These are phyloP conservation scores for Drosophila sucinea DNA, from an alignment of 1,140 invertebrate genomes.

Conservation along the genomic window DNA sequence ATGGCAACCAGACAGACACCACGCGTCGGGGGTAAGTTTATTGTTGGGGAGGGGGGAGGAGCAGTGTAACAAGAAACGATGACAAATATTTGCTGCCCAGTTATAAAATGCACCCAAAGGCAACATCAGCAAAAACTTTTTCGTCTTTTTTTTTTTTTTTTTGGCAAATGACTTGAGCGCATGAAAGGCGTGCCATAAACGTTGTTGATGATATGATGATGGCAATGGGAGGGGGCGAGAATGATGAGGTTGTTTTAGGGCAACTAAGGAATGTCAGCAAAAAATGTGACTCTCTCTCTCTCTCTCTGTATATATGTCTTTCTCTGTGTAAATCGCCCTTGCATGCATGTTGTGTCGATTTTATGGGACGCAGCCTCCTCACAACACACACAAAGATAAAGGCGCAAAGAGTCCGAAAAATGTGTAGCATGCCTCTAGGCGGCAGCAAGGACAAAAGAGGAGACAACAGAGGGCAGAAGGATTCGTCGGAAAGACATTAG, in stretches of 20 bases:
- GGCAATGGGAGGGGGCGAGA: neutral
- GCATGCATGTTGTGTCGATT: slow-evolving; percentile 53
- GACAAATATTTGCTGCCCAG: slow-evolving; percentile 75
- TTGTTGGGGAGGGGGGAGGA: neutral
- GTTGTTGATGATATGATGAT: slow-evolving; percentile 48
- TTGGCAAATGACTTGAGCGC: slow-evolving; percentile 66
- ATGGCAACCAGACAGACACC: slow-evolving; percentile 47
- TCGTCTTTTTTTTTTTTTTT: slow-evolving; percentile 19
- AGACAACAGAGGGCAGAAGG: neutral
- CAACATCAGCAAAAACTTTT: slow-evolving; percentile 63
- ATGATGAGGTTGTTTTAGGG: slow-evolving; percentile 15
- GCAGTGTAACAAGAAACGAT: slow-evolving; percentile 25
- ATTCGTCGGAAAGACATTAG: slow-evolving; percentile 51
- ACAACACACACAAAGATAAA: slow-evolving; percentile 6
- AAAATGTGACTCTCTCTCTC: slow-evolving; percentile 43
- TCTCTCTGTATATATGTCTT: no score
- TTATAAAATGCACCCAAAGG: slow-evolving; percentile 78
- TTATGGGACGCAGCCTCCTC: slow-evolving; percentile 31
- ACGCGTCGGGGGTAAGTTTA: neutral
- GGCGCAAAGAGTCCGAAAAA: slow-evolving; percentile 47
- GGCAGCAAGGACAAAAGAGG: slow-evolving; percentile 6
- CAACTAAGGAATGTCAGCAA: slow-evolving; percentile 48
- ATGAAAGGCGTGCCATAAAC: slow-evolving; percentile 66
- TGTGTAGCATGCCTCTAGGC: slow-evolving; percentile 61
- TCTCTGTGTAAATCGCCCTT: slow-evolving; percentile 6